Evolutionary conservation across 1,140 invertebrate genomes (phyloP), one percentile per base, ranked within the genome.

Genomic region (Drosophila biarmipes): DNA sequence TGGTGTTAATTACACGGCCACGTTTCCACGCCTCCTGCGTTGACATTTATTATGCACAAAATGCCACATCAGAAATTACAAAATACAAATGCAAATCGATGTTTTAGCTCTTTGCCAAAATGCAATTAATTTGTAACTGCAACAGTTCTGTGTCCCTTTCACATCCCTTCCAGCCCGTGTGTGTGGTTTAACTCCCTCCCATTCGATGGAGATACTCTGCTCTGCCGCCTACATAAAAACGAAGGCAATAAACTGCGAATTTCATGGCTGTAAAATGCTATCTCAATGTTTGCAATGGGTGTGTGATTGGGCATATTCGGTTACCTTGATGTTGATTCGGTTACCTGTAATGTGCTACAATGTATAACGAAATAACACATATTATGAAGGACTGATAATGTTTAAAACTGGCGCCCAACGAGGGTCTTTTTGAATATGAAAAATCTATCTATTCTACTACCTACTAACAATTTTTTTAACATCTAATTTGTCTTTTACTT

Each of bases 1-100:
- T 57, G 84, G 84, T 82, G 82, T 87, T 87, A 87, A 89, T 87
- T 82, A 82, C 75, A 64, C 66, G 46, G 38, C 51, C 58, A 64
- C 61, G 58, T 48, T 37, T 38, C 43, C 0, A 40, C 54, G 7
- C 27, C 15, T 27, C 15, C 17, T n/a, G 46, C 31, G 35, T n/a
- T 62, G 76, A 76, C 58, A 71, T 77, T 72, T 77, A 81, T 81
- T 77, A 78, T 58, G 49, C 66, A 63, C 63, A 48, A 68, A 55
- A 54, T 51, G 63, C 59, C 35, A 48, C 45, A 56, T 69, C 43
- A 58, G 69, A 53, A 81, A 54, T 78, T 68, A 31, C 73, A 53
- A 59, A 71, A 63, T 68, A 73, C 59, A 68, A 66, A 85, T 84
- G 66, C 71, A 74, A 75, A 66, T 75, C 72, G 72, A 75, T 74